These are phyloP conservation scores for Dromas ardeola DNA, from an alignment of 2,113 vertebrate species.

Conservation along the genomic window DNA sequence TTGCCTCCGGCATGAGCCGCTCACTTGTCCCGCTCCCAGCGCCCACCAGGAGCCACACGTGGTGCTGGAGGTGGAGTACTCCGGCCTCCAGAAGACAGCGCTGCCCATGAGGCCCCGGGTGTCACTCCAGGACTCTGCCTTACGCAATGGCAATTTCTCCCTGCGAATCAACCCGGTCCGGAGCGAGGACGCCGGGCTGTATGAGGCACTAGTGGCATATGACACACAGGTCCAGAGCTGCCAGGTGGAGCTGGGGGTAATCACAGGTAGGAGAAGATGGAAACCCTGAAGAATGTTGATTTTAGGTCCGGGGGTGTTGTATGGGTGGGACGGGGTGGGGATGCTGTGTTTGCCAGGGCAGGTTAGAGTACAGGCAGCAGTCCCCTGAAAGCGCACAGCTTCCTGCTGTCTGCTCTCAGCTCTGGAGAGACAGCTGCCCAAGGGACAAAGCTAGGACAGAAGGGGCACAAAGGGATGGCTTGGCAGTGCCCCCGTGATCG, in stretches of 20 bases:
- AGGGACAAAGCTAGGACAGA: background rate
- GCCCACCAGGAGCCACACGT: background rate
- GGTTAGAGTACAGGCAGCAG: background rate
- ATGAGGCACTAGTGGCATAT: background rate
- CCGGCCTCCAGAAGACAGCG: background rate
- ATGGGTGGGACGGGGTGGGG: background rate
- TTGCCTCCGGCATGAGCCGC: accelerated
- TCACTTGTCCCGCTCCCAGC: background rate
- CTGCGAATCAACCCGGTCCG: background rate
- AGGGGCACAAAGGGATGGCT: background rate
- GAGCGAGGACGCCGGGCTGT: background rate
- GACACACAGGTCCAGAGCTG: background rate
- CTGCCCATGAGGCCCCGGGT: constrained; percentile 41
- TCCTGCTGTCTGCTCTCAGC: background rate
- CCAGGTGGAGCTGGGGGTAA: constrained; percentile 32
- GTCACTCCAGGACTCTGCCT: background rate
- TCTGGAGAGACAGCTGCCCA: background rate
- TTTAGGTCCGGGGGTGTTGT: background rate
- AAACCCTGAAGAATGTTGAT: background rate
- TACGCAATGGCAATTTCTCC: constrained; percentile 35
- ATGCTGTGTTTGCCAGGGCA: background rate
- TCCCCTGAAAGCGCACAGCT: accelerated
- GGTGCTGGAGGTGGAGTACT: constrained; percentile 37
- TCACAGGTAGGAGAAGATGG: constrained; percentile 51
- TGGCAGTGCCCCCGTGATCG: background rate